A percentile compares a stretch with the other conserved stretches of the same genome.
phyloP scores from a whole-genome alignment of 1,140 invertebrate species.

The Trachymyrmex cornetzi region DNA sequence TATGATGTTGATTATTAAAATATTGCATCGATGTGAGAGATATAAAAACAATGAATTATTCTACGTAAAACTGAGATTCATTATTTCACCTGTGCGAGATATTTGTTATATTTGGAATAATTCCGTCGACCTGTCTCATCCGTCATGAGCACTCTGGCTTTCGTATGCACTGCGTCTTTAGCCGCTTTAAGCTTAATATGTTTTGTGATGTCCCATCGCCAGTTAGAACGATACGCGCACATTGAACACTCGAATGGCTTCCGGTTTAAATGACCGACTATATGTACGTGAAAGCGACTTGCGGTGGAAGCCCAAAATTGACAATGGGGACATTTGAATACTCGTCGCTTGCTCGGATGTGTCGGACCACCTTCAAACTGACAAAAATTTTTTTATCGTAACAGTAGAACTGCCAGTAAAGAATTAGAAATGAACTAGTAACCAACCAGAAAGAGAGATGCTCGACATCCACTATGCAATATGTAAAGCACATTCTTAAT shows the following conservation, averaged over 20 bases:
- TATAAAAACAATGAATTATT: slow-evolving; percentile 53
- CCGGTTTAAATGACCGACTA: slow-evolving; percentile 96
- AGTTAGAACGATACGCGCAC: slow-evolving; percentile 97
- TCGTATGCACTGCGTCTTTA: slow-evolving; percentile 92
- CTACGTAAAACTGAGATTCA: slow-evolving; percentile 67
- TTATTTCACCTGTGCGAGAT: slow-evolving; percentile 90
- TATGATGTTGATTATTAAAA: neutral
- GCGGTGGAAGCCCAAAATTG: slow-evolving; percentile 96
- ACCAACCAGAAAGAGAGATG: slow-evolving; percentile 34
- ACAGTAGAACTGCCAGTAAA: slow-evolving; percentile 25
- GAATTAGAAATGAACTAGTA: slow-evolving; percentile 61
- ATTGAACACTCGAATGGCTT: slow-evolving; percentile 98
- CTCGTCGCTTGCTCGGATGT: slow-evolving; percentile 86
- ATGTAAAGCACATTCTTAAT: slow-evolving; percentile 77
- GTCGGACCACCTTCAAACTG: slow-evolving; percentile 81
- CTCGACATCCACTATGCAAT: slow-evolving; percentile 69
- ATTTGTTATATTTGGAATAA: slow-evolving; percentile 97
- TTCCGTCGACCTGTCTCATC: slow-evolving; percentile 96
- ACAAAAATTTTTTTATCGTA: slow-evolving; percentile 77
- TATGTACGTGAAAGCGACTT: slow-evolving; percentile 97
- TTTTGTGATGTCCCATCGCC: slow-evolving; percentile 98
- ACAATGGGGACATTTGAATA: slow-evolving; percentile 96
- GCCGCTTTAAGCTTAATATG: slow-evolving; percentile 96
- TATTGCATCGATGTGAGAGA: slow-evolving; percentile 49
- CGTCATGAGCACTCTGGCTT: slow-evolving; percentile 94